Evolutionary conservation across 2,113 vertebrate species (phyloP).

Genomic region (Anoplopoma fimbria): DNA sequence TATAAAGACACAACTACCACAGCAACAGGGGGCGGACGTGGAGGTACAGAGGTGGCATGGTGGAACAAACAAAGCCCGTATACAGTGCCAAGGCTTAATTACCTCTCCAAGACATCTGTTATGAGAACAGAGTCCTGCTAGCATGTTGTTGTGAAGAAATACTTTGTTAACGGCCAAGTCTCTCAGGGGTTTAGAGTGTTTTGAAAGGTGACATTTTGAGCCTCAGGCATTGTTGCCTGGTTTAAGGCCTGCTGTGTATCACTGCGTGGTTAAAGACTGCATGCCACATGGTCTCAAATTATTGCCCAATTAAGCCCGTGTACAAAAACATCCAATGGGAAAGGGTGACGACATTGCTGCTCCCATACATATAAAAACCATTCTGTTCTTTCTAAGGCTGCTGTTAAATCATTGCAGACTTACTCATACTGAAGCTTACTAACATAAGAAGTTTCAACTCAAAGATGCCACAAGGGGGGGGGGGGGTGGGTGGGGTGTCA

Average conservation of each 20-base stretch:
- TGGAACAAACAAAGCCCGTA: slow-evolving; percentile 56
- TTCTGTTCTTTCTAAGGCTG: slow-evolving; percentile 7
- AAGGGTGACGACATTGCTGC: slow-evolving; percentile 36
- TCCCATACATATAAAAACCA: slow-evolving; percentile 41
- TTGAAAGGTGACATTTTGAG: slow-evolving; percentile 65
- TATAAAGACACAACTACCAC: slow-evolving; percentile 63
- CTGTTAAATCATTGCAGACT: slow-evolving; percentile 6
- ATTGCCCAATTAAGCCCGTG: slow-evolving; percentile 65
- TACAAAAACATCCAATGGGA: slow-evolving; percentile 45
- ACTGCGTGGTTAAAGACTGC: slow-evolving; percentile 47
- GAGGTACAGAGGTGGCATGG: slow-evolving; percentile 31
- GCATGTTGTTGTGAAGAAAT: slow-evolving; percentile 46
- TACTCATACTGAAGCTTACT: neutral
- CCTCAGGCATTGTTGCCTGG: slow-evolving; percentile 41
- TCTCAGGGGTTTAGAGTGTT: slow-evolving; percentile 41
- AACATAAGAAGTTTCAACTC: neutral
- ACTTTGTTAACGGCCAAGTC: slow-evolving; percentile 41
- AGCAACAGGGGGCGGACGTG: slow-evolving; percentile 41
- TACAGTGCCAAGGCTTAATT: slow-evolving; percentile 51
- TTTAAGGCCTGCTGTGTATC: slow-evolving; percentile 68
- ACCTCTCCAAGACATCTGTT: slow-evolving; percentile 57
- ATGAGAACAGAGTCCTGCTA: slow-evolving; percentile 53
- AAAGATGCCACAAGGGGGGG: neutral
- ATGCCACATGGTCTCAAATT: slow-evolving; percentile 61
- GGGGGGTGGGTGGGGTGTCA: neutral